Conservation (phyloP, 1,140 invertebrate species). For the Phocides pigmalion region DNA sequence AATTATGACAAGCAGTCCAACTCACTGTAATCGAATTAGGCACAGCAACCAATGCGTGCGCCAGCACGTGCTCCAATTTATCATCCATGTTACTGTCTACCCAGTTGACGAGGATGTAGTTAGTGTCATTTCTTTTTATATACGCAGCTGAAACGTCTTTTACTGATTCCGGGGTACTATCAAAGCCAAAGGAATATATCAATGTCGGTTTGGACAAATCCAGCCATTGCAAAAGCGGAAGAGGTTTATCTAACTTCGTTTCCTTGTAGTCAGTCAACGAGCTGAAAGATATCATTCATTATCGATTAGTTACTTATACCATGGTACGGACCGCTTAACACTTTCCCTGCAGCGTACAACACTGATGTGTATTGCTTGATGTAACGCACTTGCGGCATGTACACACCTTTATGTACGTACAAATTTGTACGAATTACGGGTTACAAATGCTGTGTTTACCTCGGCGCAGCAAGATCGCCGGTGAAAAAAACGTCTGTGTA, state of each 20-base stretch:
- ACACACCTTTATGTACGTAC: too few species aligned
- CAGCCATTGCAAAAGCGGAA: neutral
- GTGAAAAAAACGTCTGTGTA: too few species aligned
- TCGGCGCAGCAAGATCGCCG: too few species aligned
- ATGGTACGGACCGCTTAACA: neutral
- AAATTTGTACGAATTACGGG: too few species aligned
- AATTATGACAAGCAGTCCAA: too few species aligned
- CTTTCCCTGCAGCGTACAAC: neutral
- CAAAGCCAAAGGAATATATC: neutral
- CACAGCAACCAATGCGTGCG: neutral
- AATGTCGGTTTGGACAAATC: neutral
- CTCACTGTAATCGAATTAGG: neutral
- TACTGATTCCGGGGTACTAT: neutral
- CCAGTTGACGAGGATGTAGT: neutral
- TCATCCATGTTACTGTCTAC: neutral
- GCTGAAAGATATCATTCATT: neutral
- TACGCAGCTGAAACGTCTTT: neutral
- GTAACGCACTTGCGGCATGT: too few species aligned
- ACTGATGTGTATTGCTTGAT: too few species aligned
- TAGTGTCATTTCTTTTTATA: neutral
- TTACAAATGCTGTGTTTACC: too few species aligned
- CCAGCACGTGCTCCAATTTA: neutral
- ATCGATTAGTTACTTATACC: too few species aligned
- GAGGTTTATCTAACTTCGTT: neutral
- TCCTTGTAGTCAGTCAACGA: neutral